These are phyloP conservation scores for Ips typographus DNA, from an alignment of 1,140 invertebrate species.

Conservation along the genomic window DNA sequence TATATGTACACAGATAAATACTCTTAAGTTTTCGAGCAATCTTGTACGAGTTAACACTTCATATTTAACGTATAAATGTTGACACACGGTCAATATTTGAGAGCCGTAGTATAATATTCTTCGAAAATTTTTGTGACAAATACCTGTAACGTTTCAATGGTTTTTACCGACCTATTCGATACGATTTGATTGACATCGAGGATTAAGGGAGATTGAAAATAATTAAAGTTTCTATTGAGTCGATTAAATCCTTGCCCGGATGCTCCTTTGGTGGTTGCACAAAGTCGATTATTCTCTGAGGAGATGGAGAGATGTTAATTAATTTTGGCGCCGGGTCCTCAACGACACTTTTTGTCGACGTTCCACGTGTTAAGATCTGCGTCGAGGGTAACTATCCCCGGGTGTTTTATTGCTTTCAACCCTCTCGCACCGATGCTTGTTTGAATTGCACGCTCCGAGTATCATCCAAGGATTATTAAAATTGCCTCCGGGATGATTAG, in stretches of 20 bases:
- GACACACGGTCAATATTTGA: slow-evolving; percentile 24
- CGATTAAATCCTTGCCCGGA: slow-evolving; percentile 9
- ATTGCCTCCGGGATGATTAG: background rate
- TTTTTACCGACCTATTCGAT: no score
- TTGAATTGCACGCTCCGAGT: slow-evolving; percentile 19
- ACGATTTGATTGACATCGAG: no score
- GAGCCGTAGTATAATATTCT: slow-evolving; percentile 19
- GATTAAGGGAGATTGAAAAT: no score
- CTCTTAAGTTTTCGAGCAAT: slow-evolving; percentile 30
- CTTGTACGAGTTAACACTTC: slow-evolving; percentile 34
- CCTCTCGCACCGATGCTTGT: slow-evolving; percentile 8
- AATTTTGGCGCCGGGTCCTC: slow-evolving; percentile 22
- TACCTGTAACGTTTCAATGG: background rate
- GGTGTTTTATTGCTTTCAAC: slow-evolving; percentile 31
- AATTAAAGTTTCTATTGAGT: no score
- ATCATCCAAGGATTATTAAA: slow-evolving; percentile 13
- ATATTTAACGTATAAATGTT: slow-evolving; percentile 31
- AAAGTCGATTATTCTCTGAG: slow-evolving; percentile 29
- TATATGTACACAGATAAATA: slow-evolving; percentile 34
- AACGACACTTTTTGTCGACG: slow-evolving; percentile 27
- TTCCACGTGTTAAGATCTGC: slow-evolving; percentile 22
- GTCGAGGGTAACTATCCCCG: slow-evolving; percentile 22
- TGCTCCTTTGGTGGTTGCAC: slow-evolving; percentile 21
- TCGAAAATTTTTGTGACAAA: slow-evolving; percentile 29
- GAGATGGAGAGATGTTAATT: slow-evolving; percentile 26